phyloP scores from a whole-genome alignment of 2,797 vertebrate genomes.

The Acomys russatus region DNA sequence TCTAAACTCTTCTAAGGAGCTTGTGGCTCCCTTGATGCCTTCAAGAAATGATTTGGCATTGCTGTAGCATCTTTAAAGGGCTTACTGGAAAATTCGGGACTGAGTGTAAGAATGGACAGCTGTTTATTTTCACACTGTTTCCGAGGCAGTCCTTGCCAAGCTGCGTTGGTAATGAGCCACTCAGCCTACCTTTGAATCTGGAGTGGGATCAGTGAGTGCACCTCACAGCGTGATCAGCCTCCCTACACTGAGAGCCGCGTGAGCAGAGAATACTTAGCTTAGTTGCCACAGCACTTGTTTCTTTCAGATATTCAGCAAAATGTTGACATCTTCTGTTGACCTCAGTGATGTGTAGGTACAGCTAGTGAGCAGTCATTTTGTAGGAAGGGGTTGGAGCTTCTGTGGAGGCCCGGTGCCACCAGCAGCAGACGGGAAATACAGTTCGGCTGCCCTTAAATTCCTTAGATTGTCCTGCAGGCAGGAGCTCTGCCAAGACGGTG shows the following conservation, averaged over 20 bases:
- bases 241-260: not conserved
- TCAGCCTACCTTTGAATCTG: not conserved
- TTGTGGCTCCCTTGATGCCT: accelerated
- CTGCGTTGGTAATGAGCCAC: not conserved
- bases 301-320: not conserved
- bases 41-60: not conserved
- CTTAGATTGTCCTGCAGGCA: not conserved
- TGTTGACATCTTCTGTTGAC: not conserved
- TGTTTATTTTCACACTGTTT: not conserved
- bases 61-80: accelerated
- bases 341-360: not conserved
- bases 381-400: not conserved
- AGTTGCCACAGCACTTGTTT: too few relatives aligned
- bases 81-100: too few relatives aligned
- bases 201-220: too few relatives aligned
- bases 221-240: not conserved
- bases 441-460: not conserved
- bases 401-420: not conserved
- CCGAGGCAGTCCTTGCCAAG: not conserved
- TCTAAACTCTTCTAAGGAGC: not conserved
- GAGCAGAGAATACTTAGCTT: not conserved
- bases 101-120: accelerated
- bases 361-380: not conserved
- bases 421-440: not conserved
- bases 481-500: not conserved